Base-by-base conservation (phyloP, 2,888 invertebrate genomes). In the Lathronympha strigana region DNA sequence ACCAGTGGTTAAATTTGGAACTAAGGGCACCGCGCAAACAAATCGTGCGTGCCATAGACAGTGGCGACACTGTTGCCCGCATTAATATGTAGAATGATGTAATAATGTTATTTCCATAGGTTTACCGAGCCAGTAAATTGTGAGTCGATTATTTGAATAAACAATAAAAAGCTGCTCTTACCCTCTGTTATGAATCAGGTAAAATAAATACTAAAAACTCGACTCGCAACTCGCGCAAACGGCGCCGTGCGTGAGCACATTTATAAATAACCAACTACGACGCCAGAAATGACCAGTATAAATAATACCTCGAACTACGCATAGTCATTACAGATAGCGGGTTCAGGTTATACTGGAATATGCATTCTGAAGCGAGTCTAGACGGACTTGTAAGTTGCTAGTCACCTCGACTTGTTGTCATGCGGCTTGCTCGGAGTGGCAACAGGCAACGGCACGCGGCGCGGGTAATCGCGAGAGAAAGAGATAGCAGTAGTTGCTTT, bases 1-100 rank as follows among this genome's bases (percentile, higher is more conserved):
- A 5, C 40, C 9, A 25, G 64, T 60, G 64, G 63, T 5, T 8
- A 21, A 60, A 53, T 19, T 33, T 45, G 17, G 19, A 58, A 64
- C 58, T 58, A 51, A 25, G 3, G 13, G 5, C 13, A 2, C 6
- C 45, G n/a, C 28, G 45, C 28, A 19, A 43, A 19, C 15, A 15
- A n/a, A n/a, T n/a, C 6, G 4, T 13, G 2, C n/a, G 13, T 2
- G 8, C 21, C 23, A 33, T 33, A 6, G 51, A 53, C 51, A 8
- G 8, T 21, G 28, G 64, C 53, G 64, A 58, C 58, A 53, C 21
- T 45, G 3, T 40, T 21, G 1, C n/a, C 15, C 15, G 21, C 19
- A 21, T 8, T 13, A 2, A 25, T 36, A 53, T 54, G 25, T 49
- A n/a, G n/a, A n/a, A n/a, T 49, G 55, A 55, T 49, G 38, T 11